A percentile compares a stretch with the other conserved stretches of the same genome.
Evolutionary conservation across 92 coral and sea anemone species (phyloP).

Genomic region (Palythoa grandis): DNA sequence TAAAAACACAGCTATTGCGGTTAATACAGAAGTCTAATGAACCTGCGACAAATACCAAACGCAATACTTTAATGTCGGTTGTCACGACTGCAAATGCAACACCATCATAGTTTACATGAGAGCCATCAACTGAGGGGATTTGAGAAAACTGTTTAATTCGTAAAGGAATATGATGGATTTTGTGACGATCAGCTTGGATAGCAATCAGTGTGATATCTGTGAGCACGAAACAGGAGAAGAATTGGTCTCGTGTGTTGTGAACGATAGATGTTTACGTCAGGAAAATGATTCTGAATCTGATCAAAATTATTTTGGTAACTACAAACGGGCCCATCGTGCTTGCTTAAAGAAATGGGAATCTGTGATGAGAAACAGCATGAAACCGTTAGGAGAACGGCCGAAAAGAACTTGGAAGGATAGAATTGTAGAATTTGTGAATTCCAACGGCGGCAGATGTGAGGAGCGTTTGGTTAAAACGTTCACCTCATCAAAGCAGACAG

Average conservation of each 20-base stretch:
- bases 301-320: conserved; percentile 37
- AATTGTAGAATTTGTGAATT: conserved; percentile 62
- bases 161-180: conserved; percentile 69
- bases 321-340: conserved; percentile 71
- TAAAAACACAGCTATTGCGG: neutral
- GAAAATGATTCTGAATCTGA: conserved; percentile 43
- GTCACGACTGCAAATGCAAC: conserved; percentile 9
- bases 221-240: conserved; percentile 91
- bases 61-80: neutral
- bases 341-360: conserved; percentile 84
- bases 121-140: neutral
- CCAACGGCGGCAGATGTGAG: conserved; percentile 47
- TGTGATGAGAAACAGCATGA: conserved; percentile 67
- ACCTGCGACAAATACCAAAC: neutral
- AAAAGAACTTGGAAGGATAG: conserved; percentile 85
- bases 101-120: neutral
- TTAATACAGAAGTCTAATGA: neutral
- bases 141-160: neutral
- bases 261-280: conserved; percentile 69
- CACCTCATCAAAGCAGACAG: conserved; percentile 45
- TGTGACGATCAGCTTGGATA: conserved; percentile 85
- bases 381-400: conserved; percentile 62
- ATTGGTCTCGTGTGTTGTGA: conserved; percentile 76
- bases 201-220: conserved; percentile 82
- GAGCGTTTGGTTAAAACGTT: conserved; percentile 57